These are phyloP conservation scores for Vanessa tameamea DNA, from an alignment of 1,140 invertebrate species.

Conservation along the genomic window DNA sequence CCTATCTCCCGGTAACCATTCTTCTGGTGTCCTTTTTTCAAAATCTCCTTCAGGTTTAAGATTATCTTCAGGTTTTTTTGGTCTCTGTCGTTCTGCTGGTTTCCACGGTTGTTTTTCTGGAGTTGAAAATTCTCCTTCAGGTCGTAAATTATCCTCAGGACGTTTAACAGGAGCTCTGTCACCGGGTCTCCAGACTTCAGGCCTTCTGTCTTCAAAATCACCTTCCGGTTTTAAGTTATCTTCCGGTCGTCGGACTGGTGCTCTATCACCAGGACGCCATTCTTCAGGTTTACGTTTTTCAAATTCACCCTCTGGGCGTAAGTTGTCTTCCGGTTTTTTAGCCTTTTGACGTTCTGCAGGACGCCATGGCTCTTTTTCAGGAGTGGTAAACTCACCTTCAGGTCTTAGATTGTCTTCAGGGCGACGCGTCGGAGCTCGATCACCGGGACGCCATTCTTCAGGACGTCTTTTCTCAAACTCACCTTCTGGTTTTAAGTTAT, in stretches of 20 bases:
- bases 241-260: conserved; percentile 52
- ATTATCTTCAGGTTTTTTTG: conserved; percentile 83
- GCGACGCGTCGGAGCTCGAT: conserved; percentile 62
- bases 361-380: conserved; percentile 79
- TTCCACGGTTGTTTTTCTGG: conserved; percentile 70
- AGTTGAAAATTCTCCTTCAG: conserved; percentile 82
- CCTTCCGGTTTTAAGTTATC: conserved; percentile 70
- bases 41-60: conserved; percentile 83
- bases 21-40: conserved; percentile 68
- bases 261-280: conserved; percentile 75
- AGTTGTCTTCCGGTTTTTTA: conserved; percentile 78
- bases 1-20: conserved; percentile 78
- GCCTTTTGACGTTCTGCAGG: conserved; percentile 82
- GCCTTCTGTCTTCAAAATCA: conserved; percentile 70
- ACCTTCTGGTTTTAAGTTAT: conserved; percentile 78
- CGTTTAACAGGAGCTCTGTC: conserved; percentile 81
- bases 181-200: conserved; percentile 80
- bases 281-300: conserved; percentile 69
- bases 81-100: conserved; percentile 75
- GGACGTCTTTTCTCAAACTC: conserved; percentile 81
- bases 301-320: conserved; percentile 83
- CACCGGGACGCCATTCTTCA: conserved; percentile 75
- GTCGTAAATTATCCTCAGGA: conserved; percentile 82
- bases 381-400: conserved; percentile 82
- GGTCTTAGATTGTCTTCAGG: conserved; percentile 80